These are phyloP conservation scores for Ramphastos sulfuratus DNA, from an alignment of 2,113 vertebrate species.

Conservation along the genomic window DNA sequence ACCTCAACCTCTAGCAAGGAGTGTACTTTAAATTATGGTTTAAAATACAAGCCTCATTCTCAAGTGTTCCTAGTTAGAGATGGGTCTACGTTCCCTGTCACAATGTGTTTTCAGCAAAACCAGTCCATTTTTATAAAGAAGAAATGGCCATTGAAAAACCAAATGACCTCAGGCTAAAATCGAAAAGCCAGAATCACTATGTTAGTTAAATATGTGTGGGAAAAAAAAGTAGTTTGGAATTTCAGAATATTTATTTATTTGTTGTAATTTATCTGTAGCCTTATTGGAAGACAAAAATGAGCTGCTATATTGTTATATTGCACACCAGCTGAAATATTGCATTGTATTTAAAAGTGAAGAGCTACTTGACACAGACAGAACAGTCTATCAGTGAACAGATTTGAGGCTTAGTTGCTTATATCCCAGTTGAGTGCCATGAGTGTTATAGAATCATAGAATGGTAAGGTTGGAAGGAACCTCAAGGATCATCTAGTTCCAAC, in stretches of 20 bases:
- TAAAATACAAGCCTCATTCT: neutral
- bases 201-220: neutral
- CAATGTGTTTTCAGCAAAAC: neutral
- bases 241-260: neutral
- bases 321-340: neutral
- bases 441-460: neutral
- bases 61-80: neutral
- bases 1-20: neutral
- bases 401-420: neutral
- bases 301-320: neutral
- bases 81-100: neutral
- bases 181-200: neutral
- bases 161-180: neutral
- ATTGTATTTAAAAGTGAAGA: neutral
- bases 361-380: neutral
- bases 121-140: neutral
- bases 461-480: too few species aligned
- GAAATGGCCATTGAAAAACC: neutral
- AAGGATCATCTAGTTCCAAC: too few species aligned
- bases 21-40: neutral
- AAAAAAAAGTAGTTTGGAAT: neutral
- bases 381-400: neutral
- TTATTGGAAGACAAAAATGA: neutral
- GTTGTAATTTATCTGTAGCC: neutral
- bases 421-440: neutral